Base-by-base conservation (phyloP, 1,140 invertebrate genomes). In the Diachasma alloeum region DNA sequence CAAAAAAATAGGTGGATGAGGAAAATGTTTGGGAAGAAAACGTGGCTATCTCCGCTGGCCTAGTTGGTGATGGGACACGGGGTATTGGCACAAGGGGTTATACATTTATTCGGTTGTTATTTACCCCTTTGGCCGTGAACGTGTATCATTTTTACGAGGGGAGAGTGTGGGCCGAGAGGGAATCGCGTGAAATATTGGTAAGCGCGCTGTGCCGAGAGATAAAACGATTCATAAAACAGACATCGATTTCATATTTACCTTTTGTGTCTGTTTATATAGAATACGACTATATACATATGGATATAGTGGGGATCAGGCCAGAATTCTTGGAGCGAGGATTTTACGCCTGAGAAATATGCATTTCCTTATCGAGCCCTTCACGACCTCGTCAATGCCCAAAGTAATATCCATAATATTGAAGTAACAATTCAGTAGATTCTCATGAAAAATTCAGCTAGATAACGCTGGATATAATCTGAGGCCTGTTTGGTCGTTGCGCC, bases 141-240 rank as follows among this genome's bases (percentile, higher is more conserved):
- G 79, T 80, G 72, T 72, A 78, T 83, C 78, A 83, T 80, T 81
- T 81, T 83, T 78, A 76, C 79, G 78, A 74, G 59, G 22, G n/a
- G 11, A 37, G 48, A 42, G 19, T 63, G 42, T 15, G 74, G 56
- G 73, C 66, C 71, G 75, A 48, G 78, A 72, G 77, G 78, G 80
- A 83, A 81, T 75, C 79, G 74, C 37, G 67, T 79, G 78, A 85
- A 83, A 84, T 85, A 86, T 84, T 81, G 83, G 81, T 79, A 80
- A 82, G 74, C 80, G 78, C 78, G 78, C 76, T 81, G 79, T 74
- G 74, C 81, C 44, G 74, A 73, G 79, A 83, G 84, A 86, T 86
- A 84, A 84, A 86, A 83, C 80, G 83, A 85, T 86, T 85, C 83
- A 85, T 86, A 86, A 84, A 86, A 83, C 84, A 80, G 79, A 10